Evolutionary conservation across 2,888 invertebrate genomes (phyloP), one percentile per base, ranked within the genome.

Genomic region (Gibbula magus): DNA sequence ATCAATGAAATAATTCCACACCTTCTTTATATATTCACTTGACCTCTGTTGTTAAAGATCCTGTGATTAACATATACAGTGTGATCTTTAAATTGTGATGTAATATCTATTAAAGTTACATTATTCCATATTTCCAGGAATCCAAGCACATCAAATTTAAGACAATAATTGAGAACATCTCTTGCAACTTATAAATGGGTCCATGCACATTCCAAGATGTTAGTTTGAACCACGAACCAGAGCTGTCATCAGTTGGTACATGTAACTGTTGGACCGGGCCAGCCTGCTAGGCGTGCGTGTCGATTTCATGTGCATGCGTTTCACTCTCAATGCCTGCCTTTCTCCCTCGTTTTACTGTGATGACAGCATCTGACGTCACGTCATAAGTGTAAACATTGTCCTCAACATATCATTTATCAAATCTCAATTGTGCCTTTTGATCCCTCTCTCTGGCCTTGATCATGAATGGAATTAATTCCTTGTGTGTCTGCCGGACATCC

Each of bases 381-480:
- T 66, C 66, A 4, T 32, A 32, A 61, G 25, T 66, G 35, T 32
- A 66, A 32, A 66, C 35, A 32, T 66, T 66, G 66, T 35, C 66
- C 25, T 66, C 25, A 7, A 66, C 18, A 16, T 66, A 29, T 35
- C 20, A 66, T 22, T 66, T 66, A 22, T 66, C 20, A 66, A 66
- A 66, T 5, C 35, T 13, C 66, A 66, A 66, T 66, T 35, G 29
- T 32, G 66, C 66, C 25, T 35, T 0, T 5, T 18, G 25, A 66
- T 35, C 66, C 4, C 39, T 32, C n/a, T 73, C 32, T 39, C 73
- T 35, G 73, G 39, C 73, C 32, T 73, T 35, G 32, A 73, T 29
- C 73, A 73, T 73, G n/a, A 73, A 73, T 35, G 73, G 73, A 22
- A 73, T 73, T n/a, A 73, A 18, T 18, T 35, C 32, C 39, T 73